These are phyloP conservation scores for Wiebesia pumilae DNA, from an alignment of 1,140 invertebrate species.

Conservation along the genomic window DNA sequence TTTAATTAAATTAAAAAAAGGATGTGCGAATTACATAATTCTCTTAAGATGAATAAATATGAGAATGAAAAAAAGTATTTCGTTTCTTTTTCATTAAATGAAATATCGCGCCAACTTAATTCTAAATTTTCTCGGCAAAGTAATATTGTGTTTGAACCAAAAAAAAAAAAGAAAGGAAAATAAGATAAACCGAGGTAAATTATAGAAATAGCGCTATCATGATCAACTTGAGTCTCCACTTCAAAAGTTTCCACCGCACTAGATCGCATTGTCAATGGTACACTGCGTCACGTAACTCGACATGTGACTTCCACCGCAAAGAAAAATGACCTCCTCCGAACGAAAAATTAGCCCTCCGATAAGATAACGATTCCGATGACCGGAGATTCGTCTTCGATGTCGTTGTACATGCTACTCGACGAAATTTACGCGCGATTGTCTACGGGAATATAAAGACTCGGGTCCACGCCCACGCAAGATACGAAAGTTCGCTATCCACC, in stretches of 20 bases:
- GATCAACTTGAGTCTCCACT: no score
- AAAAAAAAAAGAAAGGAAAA: no score
- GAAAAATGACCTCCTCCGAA: background rate
- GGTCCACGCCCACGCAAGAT: background rate
- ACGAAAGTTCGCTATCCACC: background rate
- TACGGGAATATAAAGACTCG: background rate
- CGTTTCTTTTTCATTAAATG: no score
- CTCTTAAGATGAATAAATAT: no score
- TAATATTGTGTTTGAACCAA: no score
- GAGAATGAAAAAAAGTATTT: no score
- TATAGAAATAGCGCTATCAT: no score
- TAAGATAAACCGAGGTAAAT: no score
- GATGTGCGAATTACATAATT: no score
- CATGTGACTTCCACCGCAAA: background rate
- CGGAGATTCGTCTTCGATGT: background rate
- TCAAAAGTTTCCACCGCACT: background rate
- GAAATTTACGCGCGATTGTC: slow-evolving; percentile 3
- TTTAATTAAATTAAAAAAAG: no score
- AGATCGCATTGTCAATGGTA: background rate
- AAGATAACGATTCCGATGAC: background rate
- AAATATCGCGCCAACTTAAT: no score
- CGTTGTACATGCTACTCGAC: background rate
- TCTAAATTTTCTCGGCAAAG: no score
- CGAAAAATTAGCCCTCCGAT: background rate
- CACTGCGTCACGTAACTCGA: background rate